A percentile compares a stretch with the other conserved stretches of the same genome.
Conservation (phyloP, 2,797 vertebrate genomes). For the Sebastes kiyomatsui region DNA sequence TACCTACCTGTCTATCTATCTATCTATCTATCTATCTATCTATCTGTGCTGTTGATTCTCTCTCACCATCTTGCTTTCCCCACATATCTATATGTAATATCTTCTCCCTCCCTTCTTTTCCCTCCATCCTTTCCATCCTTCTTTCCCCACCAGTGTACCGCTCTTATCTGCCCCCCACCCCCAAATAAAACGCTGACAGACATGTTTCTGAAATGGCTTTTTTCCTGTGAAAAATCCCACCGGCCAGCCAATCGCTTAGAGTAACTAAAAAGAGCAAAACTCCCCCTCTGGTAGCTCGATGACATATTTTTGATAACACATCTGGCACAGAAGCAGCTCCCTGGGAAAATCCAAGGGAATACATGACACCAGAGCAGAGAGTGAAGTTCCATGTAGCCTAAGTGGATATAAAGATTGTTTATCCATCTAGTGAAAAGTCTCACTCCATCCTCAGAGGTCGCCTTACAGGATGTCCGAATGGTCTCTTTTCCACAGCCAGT, state of each 20-base stretch:
- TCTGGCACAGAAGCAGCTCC: slow-evolving; percentile 9
- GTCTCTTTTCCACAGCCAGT: not conserved
- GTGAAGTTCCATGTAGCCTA: slow-evolving; percentile 37
- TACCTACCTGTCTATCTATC: not conserved
- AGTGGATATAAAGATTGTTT: slow-evolving; percentile 37
- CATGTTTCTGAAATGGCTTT: slow-evolving; percentile 55
- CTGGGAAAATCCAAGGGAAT: slow-evolving; percentile 19
- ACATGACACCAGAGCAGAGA: slow-evolving; percentile 21
- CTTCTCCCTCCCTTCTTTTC: not conserved
- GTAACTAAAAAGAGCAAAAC: slow-evolving; percentile 36
- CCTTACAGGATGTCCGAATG: not conserved
- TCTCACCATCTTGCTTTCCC: not conserved
- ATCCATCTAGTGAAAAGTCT: not conserved
- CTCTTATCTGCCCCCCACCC: slow-evolving; percentile 5
- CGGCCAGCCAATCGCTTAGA: slow-evolving; percentile 1
- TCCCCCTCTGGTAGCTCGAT: slow-evolving; percentile 1
- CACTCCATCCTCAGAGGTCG: not conserved
- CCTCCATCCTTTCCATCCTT: slow-evolving; percentile 7
- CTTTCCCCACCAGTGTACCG: not conserved
- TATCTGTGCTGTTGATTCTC: not conserved
- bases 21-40: not conserved
- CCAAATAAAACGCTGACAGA: slow-evolving; percentile 29
- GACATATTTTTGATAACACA: slow-evolving; percentile 45
- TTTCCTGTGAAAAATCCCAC: slow-evolving; percentile 58
- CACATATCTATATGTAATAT: not conserved